Evolutionary conservation across 2,113 vertebrate genomes (phyloP).

Genomic region (Protomyctophum bolini): DNA sequence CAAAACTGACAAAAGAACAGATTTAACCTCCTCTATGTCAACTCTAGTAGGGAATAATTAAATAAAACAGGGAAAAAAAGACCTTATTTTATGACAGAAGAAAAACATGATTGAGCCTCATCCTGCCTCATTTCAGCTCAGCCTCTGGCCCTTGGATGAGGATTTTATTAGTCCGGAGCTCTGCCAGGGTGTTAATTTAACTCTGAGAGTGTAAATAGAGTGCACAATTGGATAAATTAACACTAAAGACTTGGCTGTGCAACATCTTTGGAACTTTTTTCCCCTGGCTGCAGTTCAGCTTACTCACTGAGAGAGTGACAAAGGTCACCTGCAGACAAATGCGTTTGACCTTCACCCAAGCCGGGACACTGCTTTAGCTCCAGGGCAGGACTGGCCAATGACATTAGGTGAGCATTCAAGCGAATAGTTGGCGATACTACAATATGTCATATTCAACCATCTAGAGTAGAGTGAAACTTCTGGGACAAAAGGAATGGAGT

Average conservation of each 20-base stretch:
- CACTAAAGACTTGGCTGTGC: neutral
- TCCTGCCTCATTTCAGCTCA: conserved; percentile 16
- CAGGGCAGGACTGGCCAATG: conserved; percentile 48
- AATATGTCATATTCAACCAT: conserved; percentile 55
- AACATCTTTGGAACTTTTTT: conserved; percentile 41
- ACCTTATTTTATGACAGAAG: neutral
- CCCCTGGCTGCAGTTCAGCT: conserved; percentile 45
- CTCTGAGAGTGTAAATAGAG: conserved; percentile 9
- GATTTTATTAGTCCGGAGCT: conserved; percentile 22
- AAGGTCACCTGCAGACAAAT: conserved; percentile 44
- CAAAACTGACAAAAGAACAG: conserved; percentile 47
- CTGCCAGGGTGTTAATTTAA: conserved; percentile 42
- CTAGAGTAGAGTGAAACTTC: conserved; percentile 34
- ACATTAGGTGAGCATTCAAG: conserved; percentile 35
- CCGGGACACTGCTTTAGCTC: conserved; percentile 33
- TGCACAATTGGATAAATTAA: neutral
- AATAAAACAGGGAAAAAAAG: neutral
- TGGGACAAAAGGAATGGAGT: conserved; percentile 16
- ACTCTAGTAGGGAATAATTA: neutral
- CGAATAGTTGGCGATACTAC: conserved; percentile 35
- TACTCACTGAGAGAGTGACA: conserved; percentile 55
- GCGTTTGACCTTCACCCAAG: conserved; percentile 16
- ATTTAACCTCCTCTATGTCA: conserved; percentile 24
- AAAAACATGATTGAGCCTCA: conserved; percentile 15
- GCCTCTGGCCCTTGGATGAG: conserved; percentile 1